Evolutionary conservation across 1,140 invertebrate genomes (phyloP), one percentile per base, ranked within the genome.

Genomic region (Zaprionus taronus): DNA sequence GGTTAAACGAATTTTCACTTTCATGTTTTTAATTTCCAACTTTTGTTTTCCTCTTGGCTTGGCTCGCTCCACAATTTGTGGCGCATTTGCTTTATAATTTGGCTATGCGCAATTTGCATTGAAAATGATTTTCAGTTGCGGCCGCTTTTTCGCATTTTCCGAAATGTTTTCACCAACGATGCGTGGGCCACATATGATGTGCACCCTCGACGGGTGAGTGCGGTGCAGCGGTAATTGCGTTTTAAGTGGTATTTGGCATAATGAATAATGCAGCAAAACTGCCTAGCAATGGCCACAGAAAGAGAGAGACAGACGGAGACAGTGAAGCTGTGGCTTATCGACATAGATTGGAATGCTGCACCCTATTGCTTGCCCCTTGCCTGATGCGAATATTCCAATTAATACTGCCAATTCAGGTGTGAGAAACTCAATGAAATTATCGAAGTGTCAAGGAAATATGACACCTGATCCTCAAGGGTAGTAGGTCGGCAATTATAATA

Each of bases 41-140:
- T 15, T 20, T 66, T 57, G 34, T 62, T 63, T 55, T 28, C 28
- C 22, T 61, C 56, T 17, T 57, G 41, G 36, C 44, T 49, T 44
- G 53, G 34, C 67, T 76, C 41, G 34, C 34, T 26, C 65, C 74
- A 64, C 26, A 64, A 17, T 63, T 47, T 22, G 5, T 76, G 64
- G 36, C 36, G 34, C 74, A 49, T 60, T 77, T 36, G 57, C 44
- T 74, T 84, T 64, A 64, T 68, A 73, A 78, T 68, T 85, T 85
- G 58, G 78, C 63, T 55, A 72, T 57, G 83, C 65, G 47, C 68
- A 85, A 85, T 85, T 84, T 84, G 78, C 82, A 84, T 84, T 56
- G 51, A 41, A 70, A 67, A 79, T 83, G 62, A 63, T 55, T 56
- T 72, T 36, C 44, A 26, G 22, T 34, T 58, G 41, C 57, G 41